Conservation (phyloP, 2,888 invertebrate genomes). For the Andrena dorsata region DNA sequence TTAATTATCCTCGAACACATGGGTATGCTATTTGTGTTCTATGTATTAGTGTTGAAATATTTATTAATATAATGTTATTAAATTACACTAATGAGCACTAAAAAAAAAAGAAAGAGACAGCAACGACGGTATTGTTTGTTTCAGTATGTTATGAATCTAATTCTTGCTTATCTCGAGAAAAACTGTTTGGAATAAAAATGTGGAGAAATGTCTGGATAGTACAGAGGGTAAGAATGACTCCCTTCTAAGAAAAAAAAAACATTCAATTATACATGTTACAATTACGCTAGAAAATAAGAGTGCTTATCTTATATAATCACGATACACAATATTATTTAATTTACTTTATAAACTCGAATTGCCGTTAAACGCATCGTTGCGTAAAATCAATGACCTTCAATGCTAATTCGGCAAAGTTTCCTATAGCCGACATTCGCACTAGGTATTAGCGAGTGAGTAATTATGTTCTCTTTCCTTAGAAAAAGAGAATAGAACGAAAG, state of each 20-base stretch:
- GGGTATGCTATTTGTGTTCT: conserved; percentile 39
- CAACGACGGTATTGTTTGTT: conserved; percentile 43
- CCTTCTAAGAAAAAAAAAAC: conserved; percentile 55
- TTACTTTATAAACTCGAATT: conserved; percentile 75
- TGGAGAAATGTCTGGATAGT: conserved; percentile 61
- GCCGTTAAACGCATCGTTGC: conserved; percentile 70
- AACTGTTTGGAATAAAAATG: conserved; percentile 50
- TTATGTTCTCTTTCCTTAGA: conserved; percentile 68
- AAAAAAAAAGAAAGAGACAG: conserved; percentile 55
- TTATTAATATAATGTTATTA: conserved; percentile 73
- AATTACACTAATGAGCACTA: conserved; percentile 73
- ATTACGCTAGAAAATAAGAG: conserved; percentile 79
- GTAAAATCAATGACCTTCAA: conserved; percentile 66
- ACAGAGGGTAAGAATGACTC: conserved; percentile 60
- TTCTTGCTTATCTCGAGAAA: conserved; percentile 38
- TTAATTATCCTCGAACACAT: conserved; percentile 39
- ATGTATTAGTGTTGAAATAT: conserved; percentile 67
- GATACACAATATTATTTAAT: conserved; percentile 72
- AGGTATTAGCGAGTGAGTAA: conserved; percentile 72
- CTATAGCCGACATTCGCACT: conserved; percentile 64
- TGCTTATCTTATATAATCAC: conserved; percentile 74
- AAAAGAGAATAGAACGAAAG: conserved; percentile 68
- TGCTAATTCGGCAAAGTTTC: conserved; percentile 70
- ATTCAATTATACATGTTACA: conserved; percentile 78
- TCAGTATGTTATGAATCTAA: conserved; percentile 52